Base-by-base conservation (phyloP, 2,888 invertebrate genomes). In the Pandemis heparana region DNA sequence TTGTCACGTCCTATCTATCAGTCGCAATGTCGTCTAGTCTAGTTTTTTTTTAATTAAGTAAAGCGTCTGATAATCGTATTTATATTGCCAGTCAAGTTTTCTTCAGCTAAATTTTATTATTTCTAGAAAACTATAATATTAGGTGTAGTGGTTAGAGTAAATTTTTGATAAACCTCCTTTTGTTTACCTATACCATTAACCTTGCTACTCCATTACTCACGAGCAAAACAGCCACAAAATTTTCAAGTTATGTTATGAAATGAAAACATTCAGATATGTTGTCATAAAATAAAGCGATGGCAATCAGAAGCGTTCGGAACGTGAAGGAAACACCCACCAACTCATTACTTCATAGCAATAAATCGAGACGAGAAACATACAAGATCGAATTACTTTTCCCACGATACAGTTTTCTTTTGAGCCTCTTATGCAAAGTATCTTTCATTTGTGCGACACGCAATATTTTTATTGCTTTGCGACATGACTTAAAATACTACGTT, bases 371-470 rank as follows among this genome's bases (percentile, higher is more conserved):
- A 14, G 59, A 68, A 65, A 66, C 56, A 48, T 60, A 64, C 51
- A 18, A 32, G 48, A 23, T 8, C n/a, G n/a, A 18, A 46, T 68
- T 46, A 10, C 56, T 16, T 63, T 71, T 73, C 73, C 48, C 73
- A 73, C 73, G 68, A 59, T 64, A 73, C 23, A 64, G 63, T 63
- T 73, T 64, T 73, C 63, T 68, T 69, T 63, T 46, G 56, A 61
- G 16, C 60, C 16, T 60, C 38, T 46, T 62, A 12, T 56, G 48
- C 51, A 23, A 64, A 64, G 63, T 43, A 48, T 48, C 65, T 38
- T 51, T 32, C 23, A 5, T 59, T 10, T 2, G 23, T 4, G 23
- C 48, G 4, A 32, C 60, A 60, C n/a, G 46, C 60, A 12, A 60
- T 60, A 60, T 16, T 60, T 65, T 18, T 39, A 38, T 16, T 5